Base-by-base conservation (phyloP, 2,113 vertebrate species). In the Lasiurus cinereus region DNA sequence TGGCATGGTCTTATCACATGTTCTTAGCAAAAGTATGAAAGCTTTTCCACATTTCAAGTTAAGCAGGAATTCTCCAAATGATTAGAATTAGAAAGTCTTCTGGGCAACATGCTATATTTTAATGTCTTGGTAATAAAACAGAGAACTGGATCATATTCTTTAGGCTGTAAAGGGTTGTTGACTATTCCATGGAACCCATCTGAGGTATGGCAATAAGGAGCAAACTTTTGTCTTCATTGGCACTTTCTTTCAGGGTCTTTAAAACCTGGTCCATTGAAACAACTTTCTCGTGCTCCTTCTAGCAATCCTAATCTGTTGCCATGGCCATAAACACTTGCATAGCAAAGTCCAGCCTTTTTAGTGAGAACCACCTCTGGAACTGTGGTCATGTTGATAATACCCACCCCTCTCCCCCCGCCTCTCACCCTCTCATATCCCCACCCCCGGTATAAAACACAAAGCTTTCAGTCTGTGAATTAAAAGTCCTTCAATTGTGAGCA, bases 361-460 rank as follows among this genome's bases (percentile, higher is more conserved):
- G 99, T 99, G 72, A 99, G 99, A 94, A 99, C 98, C 95, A 99
- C 99, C 98, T 99, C 99, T 66, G 99, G 99, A 96, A 99, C 99
- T 0, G 99, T 99, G 95, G 99, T 99, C 99, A 99, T 99, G 87
- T 99, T 99, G 98, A 99, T 99, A 93, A 99, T 98, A 90, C 99
- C 99, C 3, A 98, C 99, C 2, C 99, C 99, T 39, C 99, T 99
- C 8, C 8, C 56, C 56, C 8, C 21, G 2, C 54, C 18, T 54
- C 16, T 54, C 6, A 54, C 6, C 52, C 52, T 8, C 18, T 21
- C 18, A 18, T 6, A 18, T 21, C 21, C 56, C 22, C 21, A 1
- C 56, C 19, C 56, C 21, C 8, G 93, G 98, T 98, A 54, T 99
- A 99, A 97, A 99, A 99, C 99, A 99, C 98, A 73, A 99, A 97